Conservation (phyloP, 2,113 vertebrate genomes). For the Leucoraja erinaceus region DNA sequence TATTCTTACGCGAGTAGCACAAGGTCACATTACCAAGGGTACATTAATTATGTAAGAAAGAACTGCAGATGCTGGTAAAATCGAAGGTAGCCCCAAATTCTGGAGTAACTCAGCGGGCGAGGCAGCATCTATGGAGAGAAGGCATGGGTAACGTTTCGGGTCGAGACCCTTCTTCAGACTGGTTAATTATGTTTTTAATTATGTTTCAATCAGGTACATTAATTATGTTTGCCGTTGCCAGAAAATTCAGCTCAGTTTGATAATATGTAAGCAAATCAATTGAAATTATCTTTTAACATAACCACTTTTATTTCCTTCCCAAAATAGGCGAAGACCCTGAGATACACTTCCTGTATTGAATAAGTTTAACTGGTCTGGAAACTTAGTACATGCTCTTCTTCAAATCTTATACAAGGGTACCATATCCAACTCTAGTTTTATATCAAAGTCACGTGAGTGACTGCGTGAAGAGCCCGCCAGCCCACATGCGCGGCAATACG, state of each 20-base stretch:
- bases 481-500: too few species aligned
- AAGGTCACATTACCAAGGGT: background rate
- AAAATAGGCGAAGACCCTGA: background rate
- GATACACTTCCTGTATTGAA: background rate
- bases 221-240: background rate
- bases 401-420: background rate
- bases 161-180: too few species aligned
- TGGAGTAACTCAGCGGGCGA: too few species aligned
- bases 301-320: background rate
- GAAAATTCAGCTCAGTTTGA: background rate
- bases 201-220: background rate
- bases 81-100: too few species aligned
- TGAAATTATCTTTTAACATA: background rate
- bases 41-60: background rate
- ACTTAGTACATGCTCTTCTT: background rate
- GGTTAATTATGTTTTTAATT: too few species aligned
- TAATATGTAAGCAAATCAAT: background rate
- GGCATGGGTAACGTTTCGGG: too few species aligned
- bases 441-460: too few species aligned
- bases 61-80: too few species aligned
- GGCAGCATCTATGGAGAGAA: too few species aligned
- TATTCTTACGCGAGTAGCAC: background rate
- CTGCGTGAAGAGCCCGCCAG: too few species aligned
- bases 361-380: background rate
- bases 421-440: too few species aligned